phyloP scores from a whole-genome alignment of 2,888 invertebrate species.

The Leptopterna dolabrata region DNA sequence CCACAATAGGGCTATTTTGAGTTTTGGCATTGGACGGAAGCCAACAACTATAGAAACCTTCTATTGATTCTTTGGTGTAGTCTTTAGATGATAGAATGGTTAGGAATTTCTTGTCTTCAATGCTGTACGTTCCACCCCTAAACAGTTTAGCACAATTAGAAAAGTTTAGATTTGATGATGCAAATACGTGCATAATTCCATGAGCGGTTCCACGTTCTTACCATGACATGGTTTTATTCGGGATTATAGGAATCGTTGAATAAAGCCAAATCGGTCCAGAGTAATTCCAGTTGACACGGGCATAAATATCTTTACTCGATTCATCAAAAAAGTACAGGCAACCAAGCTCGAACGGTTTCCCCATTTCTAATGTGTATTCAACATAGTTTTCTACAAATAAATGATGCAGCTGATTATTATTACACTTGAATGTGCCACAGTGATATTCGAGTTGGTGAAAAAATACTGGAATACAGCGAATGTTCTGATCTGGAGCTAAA shows the following conservation, averaged over 20 bases:
- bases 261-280: constrained; percentile 45
- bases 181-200: no score
- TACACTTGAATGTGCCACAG: no score
- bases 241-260: constrained; percentile 44
- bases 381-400: constrained; percentile 53
- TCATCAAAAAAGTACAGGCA: constrained; percentile 42
- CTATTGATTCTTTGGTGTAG: constrained; percentile 39
- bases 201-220: not conserved
- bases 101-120: not conserved
- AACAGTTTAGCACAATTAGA: no score
- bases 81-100: constrained; percentile 1
- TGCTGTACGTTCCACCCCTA: constrained; percentile 18
- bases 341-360: constrained; percentile 45
- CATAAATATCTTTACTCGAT: not conserved
- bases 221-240: constrained; percentile 15
- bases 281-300: constrained; percentile 3
- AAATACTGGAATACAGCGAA: no score
- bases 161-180: not conserved
- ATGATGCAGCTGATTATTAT: not conserved
- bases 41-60: constrained; percentile 60
- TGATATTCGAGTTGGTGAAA: no score
- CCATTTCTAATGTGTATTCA: constrained; percentile 46
- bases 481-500: no score
- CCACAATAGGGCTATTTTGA: constrained; percentile 35
- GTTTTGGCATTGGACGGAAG: constrained; percentile 35